Percentiles rank a stretch among this genome's conserved stretches.
phyloP scores from a whole-genome alignment of 2,113 vertebrate genomes.

The Proteles cristata region DNA sequence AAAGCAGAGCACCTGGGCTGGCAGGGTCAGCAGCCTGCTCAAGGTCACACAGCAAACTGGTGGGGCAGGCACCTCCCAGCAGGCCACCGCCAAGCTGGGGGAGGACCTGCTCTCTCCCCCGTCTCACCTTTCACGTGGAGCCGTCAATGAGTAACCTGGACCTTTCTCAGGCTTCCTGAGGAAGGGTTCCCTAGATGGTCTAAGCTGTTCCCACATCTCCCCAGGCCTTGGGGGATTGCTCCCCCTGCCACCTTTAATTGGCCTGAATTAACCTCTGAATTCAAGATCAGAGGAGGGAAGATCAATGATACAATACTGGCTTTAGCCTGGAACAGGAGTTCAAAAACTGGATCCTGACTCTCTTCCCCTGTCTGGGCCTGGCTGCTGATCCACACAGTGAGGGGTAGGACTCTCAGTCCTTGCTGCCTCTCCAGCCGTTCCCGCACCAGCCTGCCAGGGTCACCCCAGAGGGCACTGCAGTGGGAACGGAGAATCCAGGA shows the following conservation, averaged over 20 bases:
- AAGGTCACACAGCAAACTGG: constrained; percentile 40
- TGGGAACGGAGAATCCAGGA: not conserved
- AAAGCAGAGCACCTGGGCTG: not conserved
- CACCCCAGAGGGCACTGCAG: not conserved
- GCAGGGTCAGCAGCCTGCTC: not conserved
- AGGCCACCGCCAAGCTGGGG: not conserved
- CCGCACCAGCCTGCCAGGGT: not conserved
- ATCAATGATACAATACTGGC: not conserved
- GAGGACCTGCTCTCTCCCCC: not conserved
- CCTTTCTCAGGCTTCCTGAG: not conserved
- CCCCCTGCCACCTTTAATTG: not conserved
- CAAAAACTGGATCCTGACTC: not conserved
- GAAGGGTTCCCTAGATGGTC: not conserved
- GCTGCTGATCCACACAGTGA: not conserved
- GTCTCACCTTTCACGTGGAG: not conserved
- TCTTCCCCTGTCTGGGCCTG: not conserved
- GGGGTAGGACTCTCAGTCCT: not conserved
- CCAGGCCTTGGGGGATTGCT: not conserved
- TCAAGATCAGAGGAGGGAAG: not conserved
- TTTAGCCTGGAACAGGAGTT: not conserved
- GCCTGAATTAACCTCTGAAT: not conserved
- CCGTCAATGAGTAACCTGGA: constrained; percentile 47
- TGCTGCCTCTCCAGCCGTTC: not conserved
- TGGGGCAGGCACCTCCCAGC: not conserved
- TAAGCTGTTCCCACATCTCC: not conserved